Base-by-base conservation (phyloP, 2,797 vertebrate genomes). In the Sebastes trivittatus region DNA sequence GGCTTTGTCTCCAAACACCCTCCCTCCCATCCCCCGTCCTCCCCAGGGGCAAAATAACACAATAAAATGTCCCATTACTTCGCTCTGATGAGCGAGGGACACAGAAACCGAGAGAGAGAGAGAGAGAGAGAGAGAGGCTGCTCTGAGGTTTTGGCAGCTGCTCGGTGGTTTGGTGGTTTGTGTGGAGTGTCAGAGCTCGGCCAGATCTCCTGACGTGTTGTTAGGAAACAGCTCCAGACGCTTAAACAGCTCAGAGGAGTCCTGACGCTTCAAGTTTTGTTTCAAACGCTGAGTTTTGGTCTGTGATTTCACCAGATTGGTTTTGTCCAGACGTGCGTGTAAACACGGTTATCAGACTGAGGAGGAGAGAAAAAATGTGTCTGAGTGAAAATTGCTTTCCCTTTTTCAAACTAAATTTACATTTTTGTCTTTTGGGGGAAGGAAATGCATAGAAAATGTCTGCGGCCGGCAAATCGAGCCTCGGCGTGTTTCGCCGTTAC, bases 1-100 rank as follows among this genome's bases (percentile, higher is more conserved):
- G 94, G 93, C 93, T 95, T 92, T 74, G 88, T 95, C 93, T 95
- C 90, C 87, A 86, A 86, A 70, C 30, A 49, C 65, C 62, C 61
- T 66, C 70, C 65, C 34, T 13, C n/a, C 14, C 68, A 30, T 13
- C 13, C 56, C n/a, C 14, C 4, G 13, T 38, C 59, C 72, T 76
- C 81, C 71, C 72, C 36, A 59, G 73, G 76, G 82, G 77, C 54
- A 23, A 83, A 84, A 79, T 72, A 86, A 78, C 83, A 86, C 78
- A 90, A 90, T 83, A 89, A 84, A 86, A 85, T 67, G 82, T 82
- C 83, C 83, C 76, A 80, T 89, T 88, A 78, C 16, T 52, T 79
- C 16, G 6, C 58, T 54, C 80, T 64, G 84, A 80, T 72, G 83
- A 75, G 82, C 11, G 72, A 72, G 80, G 52, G 73, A 66, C 63